Conservation (phyloP, 2,113 vertebrate species). For the Polypterus senegalus region DNA sequence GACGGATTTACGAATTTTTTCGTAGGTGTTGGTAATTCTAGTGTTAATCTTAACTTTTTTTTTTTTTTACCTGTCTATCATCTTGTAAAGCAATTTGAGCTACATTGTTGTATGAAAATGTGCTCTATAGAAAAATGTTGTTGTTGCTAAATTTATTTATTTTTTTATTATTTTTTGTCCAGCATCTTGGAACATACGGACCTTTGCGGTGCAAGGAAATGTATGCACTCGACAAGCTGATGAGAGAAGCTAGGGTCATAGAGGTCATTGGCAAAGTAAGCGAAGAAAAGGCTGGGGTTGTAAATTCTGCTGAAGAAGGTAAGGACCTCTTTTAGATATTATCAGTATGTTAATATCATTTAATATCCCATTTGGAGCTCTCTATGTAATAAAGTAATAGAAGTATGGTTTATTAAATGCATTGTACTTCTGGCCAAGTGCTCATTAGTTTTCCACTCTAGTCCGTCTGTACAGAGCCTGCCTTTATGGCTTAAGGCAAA, state of each 20-base stretch:
- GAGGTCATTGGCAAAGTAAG: conserved; percentile 57
- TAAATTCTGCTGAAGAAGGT: conserved; percentile 60
- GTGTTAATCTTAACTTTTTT: no score
- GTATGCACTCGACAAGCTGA: conserved; percentile 78
- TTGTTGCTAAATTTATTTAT: background rate
- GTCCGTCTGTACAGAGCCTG: no score
- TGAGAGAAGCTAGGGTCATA: conserved; percentile 66
- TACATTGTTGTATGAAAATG: no score
- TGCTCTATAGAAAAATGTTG: no score
- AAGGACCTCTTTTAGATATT: conserved; percentile 4
- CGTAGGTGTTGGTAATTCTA: no score
- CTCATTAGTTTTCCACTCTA: no score
- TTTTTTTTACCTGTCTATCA: no score
- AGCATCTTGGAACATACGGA: conserved; percentile 83
- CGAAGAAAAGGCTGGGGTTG: conserved; percentile 38
- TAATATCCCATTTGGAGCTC: background rate
- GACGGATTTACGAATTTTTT: no score
- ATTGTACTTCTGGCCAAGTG: no score
- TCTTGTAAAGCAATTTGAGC: no score
- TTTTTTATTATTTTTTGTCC: conserved; percentile 11
- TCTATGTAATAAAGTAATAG: background rate
- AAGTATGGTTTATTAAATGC: no score
- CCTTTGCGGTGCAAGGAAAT: conserved; percentile 89
- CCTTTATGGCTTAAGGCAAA: no score
- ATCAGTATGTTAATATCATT: background rate